Percentiles rank a stretch among this genome's conserved stretches.
Conservation (phyloP, 2,113 vertebrate genomes). For the Semicossyphus pulcher region DNA sequence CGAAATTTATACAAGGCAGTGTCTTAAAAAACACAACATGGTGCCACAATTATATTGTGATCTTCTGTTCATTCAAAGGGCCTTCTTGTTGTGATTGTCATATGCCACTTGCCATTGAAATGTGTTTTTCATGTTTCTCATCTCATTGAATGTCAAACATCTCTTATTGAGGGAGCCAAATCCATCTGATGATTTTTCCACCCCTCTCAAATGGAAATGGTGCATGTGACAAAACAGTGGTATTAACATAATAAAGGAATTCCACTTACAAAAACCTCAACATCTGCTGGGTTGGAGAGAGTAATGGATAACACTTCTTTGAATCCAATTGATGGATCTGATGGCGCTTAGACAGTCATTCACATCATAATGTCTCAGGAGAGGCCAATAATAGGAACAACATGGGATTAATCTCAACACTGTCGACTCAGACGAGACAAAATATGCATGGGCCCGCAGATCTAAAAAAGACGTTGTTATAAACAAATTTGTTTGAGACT, state of each 20-base stretch:
- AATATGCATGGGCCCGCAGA: slow-evolving; percentile 72
- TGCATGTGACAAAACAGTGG: slow-evolving; percentile 78
- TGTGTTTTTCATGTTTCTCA: slow-evolving; percentile 73
- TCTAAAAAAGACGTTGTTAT: slow-evolving; percentile 66
- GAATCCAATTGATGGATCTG: slow-evolving; percentile 83
- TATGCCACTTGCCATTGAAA: slow-evolving; percentile 79
- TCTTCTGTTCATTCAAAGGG: slow-evolving; percentile 68
- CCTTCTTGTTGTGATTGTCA: slow-evolving; percentile 80
- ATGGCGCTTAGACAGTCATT: slow-evolving; percentile 81
- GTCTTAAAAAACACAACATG: slow-evolving; percentile 68
- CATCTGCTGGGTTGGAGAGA: slow-evolving; percentile 80
- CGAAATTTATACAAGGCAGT: slow-evolving; percentile 62
- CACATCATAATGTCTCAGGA: slow-evolving; percentile 80
- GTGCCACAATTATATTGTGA: slow-evolving; percentile 71
- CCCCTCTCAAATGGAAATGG: slow-evolving; percentile 81
- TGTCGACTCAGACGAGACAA: slow-evolving; percentile 68
- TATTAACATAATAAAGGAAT: slow-evolving; percentile 85
- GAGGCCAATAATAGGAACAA: slow-evolving; percentile 83
- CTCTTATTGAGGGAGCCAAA: slow-evolving; percentile 77
- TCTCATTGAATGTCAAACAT: slow-evolving; percentile 83
- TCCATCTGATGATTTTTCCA: slow-evolving; percentile 81
- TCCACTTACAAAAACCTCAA: slow-evolving; percentile 81
- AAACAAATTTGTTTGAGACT: slow-evolving; percentile 69
- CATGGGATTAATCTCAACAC: slow-evolving; percentile 80
- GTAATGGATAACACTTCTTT: slow-evolving; percentile 84